Conservation (phyloP, 1,140 invertebrate genomes). For the Drosophila navojoa region DNA sequence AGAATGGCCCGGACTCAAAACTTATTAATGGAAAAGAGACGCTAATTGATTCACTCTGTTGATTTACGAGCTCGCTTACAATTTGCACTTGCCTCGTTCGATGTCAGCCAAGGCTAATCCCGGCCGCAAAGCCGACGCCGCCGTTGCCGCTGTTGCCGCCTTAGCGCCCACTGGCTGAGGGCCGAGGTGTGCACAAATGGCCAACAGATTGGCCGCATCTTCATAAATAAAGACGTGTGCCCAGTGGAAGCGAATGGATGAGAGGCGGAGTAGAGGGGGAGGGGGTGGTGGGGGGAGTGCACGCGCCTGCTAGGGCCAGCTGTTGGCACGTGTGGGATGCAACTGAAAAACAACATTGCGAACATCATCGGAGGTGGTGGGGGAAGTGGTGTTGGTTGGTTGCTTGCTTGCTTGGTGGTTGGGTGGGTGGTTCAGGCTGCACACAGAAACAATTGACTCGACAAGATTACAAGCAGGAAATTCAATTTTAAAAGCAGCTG, state of each 20-base stretch:
- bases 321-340: constrained; percentile 42
- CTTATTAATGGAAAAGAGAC: no score
- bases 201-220: constrained; percentile 77
- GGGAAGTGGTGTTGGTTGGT: background rate
- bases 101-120: constrained; percentile 7
- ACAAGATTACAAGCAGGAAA: constrained; percentile 84
- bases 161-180: background rate
- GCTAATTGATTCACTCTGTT: background rate
- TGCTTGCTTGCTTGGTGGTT: background rate
- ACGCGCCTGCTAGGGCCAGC: constrained; percentile 42
- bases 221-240: constrained; percentile 75
- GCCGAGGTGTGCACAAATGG: constrained; percentile 62
- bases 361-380: constrained; percentile 4
- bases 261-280: background rate
- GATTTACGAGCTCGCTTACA: background rate
- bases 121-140: background rate
- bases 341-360: constrained; percentile 32
- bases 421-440: background rate
- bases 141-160: background rate
- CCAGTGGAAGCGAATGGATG: background rate
- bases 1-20: no score
- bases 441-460: constrained; percentile 80
- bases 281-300: constrained; percentile 4
- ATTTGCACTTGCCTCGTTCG: background rate
- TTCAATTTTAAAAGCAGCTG: constrained; percentile 84